Evolutionary conservation across 1,140 invertebrate genomes (phyloP).

Genomic region (Scaptomyza pallida): DNA sequence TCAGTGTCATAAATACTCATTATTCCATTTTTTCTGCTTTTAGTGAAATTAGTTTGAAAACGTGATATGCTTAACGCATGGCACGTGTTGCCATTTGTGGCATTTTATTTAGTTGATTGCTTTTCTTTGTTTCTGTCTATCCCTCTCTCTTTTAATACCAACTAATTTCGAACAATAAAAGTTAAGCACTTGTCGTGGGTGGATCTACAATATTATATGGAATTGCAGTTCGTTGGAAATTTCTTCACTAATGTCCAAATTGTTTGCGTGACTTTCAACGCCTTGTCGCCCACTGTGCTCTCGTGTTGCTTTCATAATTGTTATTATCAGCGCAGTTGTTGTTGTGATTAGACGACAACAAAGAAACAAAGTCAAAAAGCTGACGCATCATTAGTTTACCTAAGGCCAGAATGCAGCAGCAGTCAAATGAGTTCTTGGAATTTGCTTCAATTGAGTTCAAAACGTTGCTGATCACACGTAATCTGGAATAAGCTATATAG

Average conservation of each 20-base stretch:
- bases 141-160: background rate
- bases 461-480: constrained; percentile 55
- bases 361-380: constrained; percentile 17
- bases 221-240: background rate
- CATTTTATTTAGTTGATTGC: background rate
- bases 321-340: constrained; percentile 38
- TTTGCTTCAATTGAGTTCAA: background rate
- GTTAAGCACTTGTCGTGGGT: background rate
- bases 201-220: background rate
- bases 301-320: constrained; percentile 59
- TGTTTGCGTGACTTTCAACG: constrained; percentile 46
- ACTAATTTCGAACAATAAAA: background rate
- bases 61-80: no score
- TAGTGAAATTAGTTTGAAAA: background rate
- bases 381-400: constrained; percentile 42
- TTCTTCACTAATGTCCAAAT: background rate
- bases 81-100: background rate
- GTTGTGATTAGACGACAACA: constrained; percentile 43
- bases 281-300: constrained; percentile 9
- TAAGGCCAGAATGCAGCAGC: constrained; percentile 10
- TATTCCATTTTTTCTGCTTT: background rate
- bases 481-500: constrained; percentile 25
- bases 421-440: constrained; percentile 2
- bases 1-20: no score
- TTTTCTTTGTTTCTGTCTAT: no score